These are phyloP conservation scores for Dryadula phaetusa DNA, from an alignment of 2,888 invertebrate genomes.

Conservation along the genomic window DNA sequence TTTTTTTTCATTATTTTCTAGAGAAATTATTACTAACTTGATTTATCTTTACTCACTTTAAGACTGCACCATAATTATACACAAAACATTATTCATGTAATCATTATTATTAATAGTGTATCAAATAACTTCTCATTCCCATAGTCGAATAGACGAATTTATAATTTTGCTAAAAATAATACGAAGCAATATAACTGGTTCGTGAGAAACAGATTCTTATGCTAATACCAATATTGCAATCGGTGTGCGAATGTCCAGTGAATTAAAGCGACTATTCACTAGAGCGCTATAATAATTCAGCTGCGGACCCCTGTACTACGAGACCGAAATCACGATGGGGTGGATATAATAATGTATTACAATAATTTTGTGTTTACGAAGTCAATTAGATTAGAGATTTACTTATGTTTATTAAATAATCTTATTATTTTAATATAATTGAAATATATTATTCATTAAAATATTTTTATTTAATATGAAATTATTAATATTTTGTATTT, in stretches of 20 bases:
- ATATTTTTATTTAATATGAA: neutral
- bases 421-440: neutral
- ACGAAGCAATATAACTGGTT: constrained; percentile 57
- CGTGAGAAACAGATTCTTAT: constrained; percentile 78
- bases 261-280: constrained; percentile 63
- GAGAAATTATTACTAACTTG: no score
- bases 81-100: neutral
- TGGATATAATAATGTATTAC: neutral
- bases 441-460: no score
- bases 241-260: constrained; percentile 58
- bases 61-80: no score
- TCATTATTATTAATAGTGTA: neutral
- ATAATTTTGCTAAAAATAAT: constrained; percentile 49
- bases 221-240: constrained; percentile 73
- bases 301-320: constrained; percentile 52
- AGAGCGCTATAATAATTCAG: constrained; percentile 68
- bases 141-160: constrained; percentile 42
- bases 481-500: no score
- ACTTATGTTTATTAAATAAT: neutral
- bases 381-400: neutral
- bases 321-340: constrained; percentile 23
- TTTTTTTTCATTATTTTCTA: no score
- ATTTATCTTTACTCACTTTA: no score
- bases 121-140: constrained; percentile 35
- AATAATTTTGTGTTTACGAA: constrained; percentile 2